These are phyloP conservation scores for Nycticorax nycticorax DNA, from an alignment of 2,113 vertebrate species.

Conservation along the genomic window DNA sequence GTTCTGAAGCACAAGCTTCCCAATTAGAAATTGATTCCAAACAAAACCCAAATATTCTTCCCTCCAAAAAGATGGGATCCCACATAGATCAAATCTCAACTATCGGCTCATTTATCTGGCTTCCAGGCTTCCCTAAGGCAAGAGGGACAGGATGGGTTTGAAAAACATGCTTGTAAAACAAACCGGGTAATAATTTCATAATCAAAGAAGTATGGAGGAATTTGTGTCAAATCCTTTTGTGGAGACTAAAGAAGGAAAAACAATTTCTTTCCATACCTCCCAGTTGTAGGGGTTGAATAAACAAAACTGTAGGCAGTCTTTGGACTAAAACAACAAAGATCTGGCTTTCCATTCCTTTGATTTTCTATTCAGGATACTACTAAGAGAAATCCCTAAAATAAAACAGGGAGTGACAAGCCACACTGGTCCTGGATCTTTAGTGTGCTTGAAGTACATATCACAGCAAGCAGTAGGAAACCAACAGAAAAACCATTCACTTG, in stretches of 20 bases:
- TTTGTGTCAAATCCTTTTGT: background rate
- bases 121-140: background rate
- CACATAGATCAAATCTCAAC: background rate
- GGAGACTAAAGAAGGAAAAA: background rate
- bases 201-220: background rate
- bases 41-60: background rate
- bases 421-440: background rate
- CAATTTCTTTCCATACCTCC: background rate
- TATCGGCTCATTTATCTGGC: background rate
- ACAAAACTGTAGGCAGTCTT: background rate
- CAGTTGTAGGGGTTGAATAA: background rate
- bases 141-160: background rate
- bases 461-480: background rate
- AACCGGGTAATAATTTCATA: background rate
- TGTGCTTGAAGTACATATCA: fast-evolving
- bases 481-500: background rate
- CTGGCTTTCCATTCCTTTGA: background rate
- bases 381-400: background rate
- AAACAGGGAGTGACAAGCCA: background rate
- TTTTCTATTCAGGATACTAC: background rate
- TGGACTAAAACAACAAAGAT: background rate
- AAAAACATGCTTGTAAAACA: background rate
- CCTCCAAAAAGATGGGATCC: background rate
- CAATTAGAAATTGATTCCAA: background rate
- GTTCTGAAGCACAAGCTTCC: background rate